Percentiles rank a stretch among this genome's conserved stretches.
phyloP scores from a whole-genome alignment of 1,140 invertebrate species.

The Solenopsis fugax region DNA sequence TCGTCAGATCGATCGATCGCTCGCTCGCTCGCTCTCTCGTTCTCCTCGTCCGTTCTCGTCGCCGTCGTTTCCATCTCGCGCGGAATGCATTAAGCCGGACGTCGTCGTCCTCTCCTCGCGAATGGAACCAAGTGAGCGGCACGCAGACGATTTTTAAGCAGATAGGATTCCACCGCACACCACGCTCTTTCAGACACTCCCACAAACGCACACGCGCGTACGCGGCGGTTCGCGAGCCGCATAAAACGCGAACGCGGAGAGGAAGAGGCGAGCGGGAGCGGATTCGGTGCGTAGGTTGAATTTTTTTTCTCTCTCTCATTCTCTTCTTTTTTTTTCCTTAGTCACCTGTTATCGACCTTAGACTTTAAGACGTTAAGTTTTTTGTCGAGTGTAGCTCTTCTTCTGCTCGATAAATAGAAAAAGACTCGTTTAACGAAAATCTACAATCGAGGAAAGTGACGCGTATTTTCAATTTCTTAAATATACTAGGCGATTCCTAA shows the following conservation, averaged over 20 bases:
- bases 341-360: slow-evolving; percentile 1
- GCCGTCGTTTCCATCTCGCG: slow-evolving; percentile 74
- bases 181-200: slow-evolving; percentile 34
- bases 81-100: slow-evolving; percentile 79
- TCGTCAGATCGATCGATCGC: slow-evolving; percentile 73
- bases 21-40: slow-evolving; percentile 28
- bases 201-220: slow-evolving; percentile 22
- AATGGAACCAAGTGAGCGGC: slow-evolving; percentile 76
- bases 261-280: slow-evolving; percentile 47
- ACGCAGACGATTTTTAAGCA: slow-evolving; percentile 80
- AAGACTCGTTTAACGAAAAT: background rate
- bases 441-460: background rate
- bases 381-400: background rate
- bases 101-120: slow-evolving; percentile 73
- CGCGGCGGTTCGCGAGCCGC: slow-evolving; percentile 25
- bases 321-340: background rate
- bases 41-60: slow-evolving; percentile 24
- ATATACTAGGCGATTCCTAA: background rate
- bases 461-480: slow-evolving; percentile 8
- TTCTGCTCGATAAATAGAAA: background rate
- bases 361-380: slow-evolving; percentile 7
- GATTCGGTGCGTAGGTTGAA: slow-evolving; percentile 14
- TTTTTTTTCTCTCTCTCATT: background rate
- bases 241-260: slow-evolving; percentile 57
- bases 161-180: slow-evolving; percentile 76